These are phyloP conservation scores for Ormyrus rosae DNA, from an alignment of 2,888 invertebrate species.

Conservation along the genomic window DNA sequence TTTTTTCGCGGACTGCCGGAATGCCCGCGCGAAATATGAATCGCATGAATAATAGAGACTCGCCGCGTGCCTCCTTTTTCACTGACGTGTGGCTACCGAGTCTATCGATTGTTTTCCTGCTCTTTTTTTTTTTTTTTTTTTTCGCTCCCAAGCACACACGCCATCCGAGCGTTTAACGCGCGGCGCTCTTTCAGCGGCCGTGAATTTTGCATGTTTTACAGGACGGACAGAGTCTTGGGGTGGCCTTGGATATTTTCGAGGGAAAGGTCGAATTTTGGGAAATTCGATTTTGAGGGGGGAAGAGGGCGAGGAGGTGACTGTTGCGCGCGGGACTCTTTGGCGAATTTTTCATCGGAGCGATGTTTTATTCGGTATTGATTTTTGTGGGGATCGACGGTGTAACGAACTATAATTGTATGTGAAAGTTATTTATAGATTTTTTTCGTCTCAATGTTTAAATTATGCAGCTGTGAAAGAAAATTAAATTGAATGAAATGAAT, in stretches of 20 bases:
- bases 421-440: too few species aligned
- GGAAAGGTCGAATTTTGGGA: too few species aligned
- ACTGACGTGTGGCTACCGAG: slow-evolving; percentile 15
- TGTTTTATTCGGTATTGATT: too few species aligned
- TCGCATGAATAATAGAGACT: slow-evolving; percentile 19
- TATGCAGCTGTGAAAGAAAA: too few species aligned
- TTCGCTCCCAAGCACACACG: neutral
- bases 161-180: neutral
- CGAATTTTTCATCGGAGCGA: too few species aligned
- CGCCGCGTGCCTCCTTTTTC: neutral
- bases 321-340: too few species aligned
- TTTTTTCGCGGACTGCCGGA: neutral
- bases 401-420: too few species aligned
- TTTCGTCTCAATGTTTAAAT: too few species aligned
- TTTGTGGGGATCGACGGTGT: too few species aligned
- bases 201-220: neutral
- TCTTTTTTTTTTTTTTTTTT: neutral
- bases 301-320: too few species aligned
- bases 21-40: slow-evolving; percentile 20
- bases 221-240: neutral
- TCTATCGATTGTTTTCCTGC: slow-evolving; percentile 8
- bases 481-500: too few species aligned
- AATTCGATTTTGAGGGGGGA: too few species aligned
- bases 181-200: neutral
- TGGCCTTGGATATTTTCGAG: neutral